Evolutionary conservation across 53 echinoderm and acorn worm genomes (phyloP).

Genomic region (Zoroaster sp.): DNA sequence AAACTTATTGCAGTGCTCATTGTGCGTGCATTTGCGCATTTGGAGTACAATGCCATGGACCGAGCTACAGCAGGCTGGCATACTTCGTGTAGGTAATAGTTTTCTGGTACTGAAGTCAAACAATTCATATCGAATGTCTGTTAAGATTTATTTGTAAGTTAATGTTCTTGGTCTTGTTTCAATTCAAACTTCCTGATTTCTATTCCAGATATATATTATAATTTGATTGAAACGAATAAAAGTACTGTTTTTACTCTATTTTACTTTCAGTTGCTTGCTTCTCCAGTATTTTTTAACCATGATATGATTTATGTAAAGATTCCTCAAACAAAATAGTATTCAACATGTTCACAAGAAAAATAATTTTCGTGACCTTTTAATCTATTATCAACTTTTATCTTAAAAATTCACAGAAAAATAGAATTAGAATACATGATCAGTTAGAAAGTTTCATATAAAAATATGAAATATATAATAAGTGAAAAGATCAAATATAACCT

Average conservation of each 20-base stretch:
- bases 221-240: background rate
- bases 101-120: background rate
- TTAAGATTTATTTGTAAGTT: background rate
- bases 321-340: no score
- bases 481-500: background rate
- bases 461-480: background rate
- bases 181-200: background rate
- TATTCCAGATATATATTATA: background rate
- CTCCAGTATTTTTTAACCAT: no score
- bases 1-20: no score
- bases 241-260: background rate
- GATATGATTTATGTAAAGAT: no score
- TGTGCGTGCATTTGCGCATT: background rate
- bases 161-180: background rate
- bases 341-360: no score
- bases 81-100: no score
- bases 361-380: background rate
- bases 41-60: no score
- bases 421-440: background rate
- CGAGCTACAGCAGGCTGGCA: no score
- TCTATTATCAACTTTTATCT: background rate
- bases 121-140: background rate
- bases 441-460: background rate
- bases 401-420: background rate
- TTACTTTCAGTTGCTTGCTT: no score